phyloP scores from a whole-genome alignment of 2,888 invertebrate species.

The Thecocarcelia acutangulata region DNA sequence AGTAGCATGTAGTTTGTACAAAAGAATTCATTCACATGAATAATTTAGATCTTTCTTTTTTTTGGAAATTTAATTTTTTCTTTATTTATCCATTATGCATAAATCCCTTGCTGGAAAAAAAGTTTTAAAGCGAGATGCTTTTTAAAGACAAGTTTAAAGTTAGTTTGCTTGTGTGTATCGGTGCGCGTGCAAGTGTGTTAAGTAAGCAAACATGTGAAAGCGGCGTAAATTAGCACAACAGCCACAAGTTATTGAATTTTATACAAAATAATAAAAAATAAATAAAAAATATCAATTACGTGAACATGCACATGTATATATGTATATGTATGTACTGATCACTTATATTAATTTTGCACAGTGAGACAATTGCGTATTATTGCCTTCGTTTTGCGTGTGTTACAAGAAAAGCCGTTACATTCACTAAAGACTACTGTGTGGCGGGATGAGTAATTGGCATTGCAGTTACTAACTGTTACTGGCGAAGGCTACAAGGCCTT shows the following conservation, averaged over 20 bases:
- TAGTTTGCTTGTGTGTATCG: not conserved
- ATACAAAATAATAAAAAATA: slow-evolving; percentile 15
- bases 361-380: too few relatives aligned
- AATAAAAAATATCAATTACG: slow-evolving; percentile 32
- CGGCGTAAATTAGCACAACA: slow-evolving; percentile 63
- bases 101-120: slow-evolving; percentile 1
- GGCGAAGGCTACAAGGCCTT: too few relatives aligned
- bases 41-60: slow-evolving; percentile 29
- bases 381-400: not conserved
- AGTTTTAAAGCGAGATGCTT: slow-evolving; percentile 35
- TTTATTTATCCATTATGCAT: not conserved
- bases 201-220: slow-evolving; percentile 61
- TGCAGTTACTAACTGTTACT: too few relatives aligned
- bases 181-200: slow-evolving; percentile 18
- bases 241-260: slow-evolving; percentile 37
- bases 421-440: too few relatives aligned
- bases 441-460: too few relatives aligned
- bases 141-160: slow-evolving; percentile 1
- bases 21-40: slow-evolving; percentile 19
- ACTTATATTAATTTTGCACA: too few relatives aligned
- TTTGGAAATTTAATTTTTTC: not conserved
- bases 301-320: not conserved
- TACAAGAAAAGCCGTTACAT: too few relatives aligned
- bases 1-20: not conserved
- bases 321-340: too few relatives aligned